Evolutionary conservation across 2,113 vertebrate species (phyloP), one percentile per base, ranked within the genome.

Genomic region (Himantopus leucocephalus): DNA sequence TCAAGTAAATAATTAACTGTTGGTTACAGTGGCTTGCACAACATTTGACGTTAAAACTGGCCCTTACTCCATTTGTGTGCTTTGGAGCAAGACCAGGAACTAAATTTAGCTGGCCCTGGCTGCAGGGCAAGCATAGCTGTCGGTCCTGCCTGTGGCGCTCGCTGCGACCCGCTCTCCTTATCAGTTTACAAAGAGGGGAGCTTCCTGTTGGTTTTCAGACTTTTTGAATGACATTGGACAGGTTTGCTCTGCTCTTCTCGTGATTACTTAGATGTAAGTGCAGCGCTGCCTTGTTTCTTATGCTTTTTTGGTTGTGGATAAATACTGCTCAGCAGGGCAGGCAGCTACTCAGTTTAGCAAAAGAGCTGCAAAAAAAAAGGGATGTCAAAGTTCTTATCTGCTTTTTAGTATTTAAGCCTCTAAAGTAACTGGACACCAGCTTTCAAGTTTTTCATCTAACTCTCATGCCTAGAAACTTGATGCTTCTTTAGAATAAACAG

Each of bases 41-140:
- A 80, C 81, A 67, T 72, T 81, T 88, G 77, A 72, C 27, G 26
- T 94, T 82, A 60, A 64, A 91, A 80, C 43, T 68, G 85, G 59
- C 76, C 63, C 83, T 85, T 87, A 58, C 50, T 91, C 79, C 73
- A 89, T 80, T 62, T 83, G 55, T 89, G 89, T 87, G 62, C 92
- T 91, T 96, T 95, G 96, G 91, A 96, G 68, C 2, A 4, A 86
- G 87, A 81, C 79, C 88, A 88, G 52, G 55, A 79, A 8, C 86
- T 97, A 94, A 92, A 94, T 94, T 92, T 96, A 97, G 79, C 74
- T 7, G 19, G 56, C 76, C 41, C 37, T 92, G 88, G 90, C 77
- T 79, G 37, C 45, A 43, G 56, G 63, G 72, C 0, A 3, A 64
- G 87, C 87, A n/a, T 55, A 70, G 67, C 90, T 87, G 32, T 80